Evolutionary conservation across 2,888 invertebrate genomes (phyloP).

Genomic region (Strigamia maritima): DNA sequence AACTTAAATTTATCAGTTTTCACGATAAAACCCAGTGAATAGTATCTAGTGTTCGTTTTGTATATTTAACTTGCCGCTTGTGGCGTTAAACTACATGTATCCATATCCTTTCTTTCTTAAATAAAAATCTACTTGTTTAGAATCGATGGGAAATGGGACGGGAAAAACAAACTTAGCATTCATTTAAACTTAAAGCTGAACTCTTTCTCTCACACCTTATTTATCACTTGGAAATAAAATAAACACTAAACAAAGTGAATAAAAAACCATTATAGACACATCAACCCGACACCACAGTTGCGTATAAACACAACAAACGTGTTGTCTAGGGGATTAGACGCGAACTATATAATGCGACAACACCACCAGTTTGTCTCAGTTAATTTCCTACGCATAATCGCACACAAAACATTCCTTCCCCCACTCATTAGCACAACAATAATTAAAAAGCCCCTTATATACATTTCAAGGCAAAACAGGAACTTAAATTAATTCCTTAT

Average conservation of each 20-base stretch:
- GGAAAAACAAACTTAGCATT: not conserved
- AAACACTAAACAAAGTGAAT: not conserved
- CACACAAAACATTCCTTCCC: not conserved
- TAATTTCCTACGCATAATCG: not conserved
- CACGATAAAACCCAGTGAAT: not conserved
- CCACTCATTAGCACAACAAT: not conserved
- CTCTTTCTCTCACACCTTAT: slow-evolving; percentile 14
- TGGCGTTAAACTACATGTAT: not conserved
- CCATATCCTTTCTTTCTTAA: not conserved
- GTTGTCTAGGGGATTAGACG: too few relatives aligned
- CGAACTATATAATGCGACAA: too few relatives aligned
- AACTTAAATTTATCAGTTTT: not conserved
- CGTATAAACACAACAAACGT: not conserved
- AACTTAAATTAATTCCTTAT: slow-evolving; percentile 8
- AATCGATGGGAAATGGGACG: slow-evolving; percentile 20
- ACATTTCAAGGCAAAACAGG: not conserved
- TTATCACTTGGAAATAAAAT: slow-evolving; percentile 9
- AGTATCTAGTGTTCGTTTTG: not conserved
- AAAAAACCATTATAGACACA: not conserved
- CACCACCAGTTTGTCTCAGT: not conserved
- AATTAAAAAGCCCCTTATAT: not conserved
- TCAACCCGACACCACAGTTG: not conserved
- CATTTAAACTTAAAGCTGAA: slow-evolving; percentile 15
- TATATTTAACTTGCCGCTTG: not conserved
- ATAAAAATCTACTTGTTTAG: not conserved